A percentile compares a stretch with the other conserved stretches of the same genome.
These are phyloP conservation scores for Panagrolaimus sp. DNA, from an alignment of 1,140 invertebrate genomes.

Conservation along the genomic window DNA sequence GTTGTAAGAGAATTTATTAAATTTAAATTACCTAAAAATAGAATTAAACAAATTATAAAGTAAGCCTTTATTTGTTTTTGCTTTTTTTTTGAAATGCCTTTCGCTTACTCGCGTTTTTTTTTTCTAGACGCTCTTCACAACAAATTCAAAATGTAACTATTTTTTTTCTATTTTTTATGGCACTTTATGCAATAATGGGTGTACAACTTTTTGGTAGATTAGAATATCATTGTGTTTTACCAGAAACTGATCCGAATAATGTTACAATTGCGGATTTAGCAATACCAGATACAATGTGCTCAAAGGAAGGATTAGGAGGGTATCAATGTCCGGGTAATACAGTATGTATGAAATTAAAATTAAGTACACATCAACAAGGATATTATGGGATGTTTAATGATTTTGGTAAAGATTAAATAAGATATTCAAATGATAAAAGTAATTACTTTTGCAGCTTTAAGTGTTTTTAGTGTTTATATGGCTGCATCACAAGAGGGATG, in stretches of 20 bases:
- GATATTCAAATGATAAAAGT: neutral
- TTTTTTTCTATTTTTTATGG: slow-evolving; percentile 99
- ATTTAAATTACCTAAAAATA: slow-evolving; percentile 97
- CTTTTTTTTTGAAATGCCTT: neutral
- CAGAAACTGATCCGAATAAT: slow-evolving; percentile 58
- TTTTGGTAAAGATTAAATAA: slow-evolving; percentile 69
- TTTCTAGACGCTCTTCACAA: slow-evolving; percentile 87
- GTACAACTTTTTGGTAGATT: slow-evolving; percentile 98
- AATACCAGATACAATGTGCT: slow-evolving; percentile 97
- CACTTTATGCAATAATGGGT: slow-evolving; percentile 86
- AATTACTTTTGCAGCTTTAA: slow-evolving; percentile 38
- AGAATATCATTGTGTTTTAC: slow-evolving; percentile 85
- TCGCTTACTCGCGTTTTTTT: neutral
- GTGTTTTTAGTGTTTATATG: slow-evolving; percentile 91
- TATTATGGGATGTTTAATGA: slow-evolving; percentile 74
- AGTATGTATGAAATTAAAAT: slow-evolving; percentile 85
- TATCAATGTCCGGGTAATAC: slow-evolving; percentile 80
- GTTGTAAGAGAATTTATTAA: slow-evolving; percentile 94
- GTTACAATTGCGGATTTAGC: slow-evolving; percentile 90
- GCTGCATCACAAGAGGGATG: slow-evolving; percentile 98
- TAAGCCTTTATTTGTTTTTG: slow-evolving; percentile 62
- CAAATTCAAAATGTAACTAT: slow-evolving; percentile 99
- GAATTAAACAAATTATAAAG: slow-evolving; percentile 99
- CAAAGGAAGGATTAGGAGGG: slow-evolving; percentile 78
- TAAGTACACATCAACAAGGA: slow-evolving; percentile 59